Evolutionary conservation across 2,888 invertebrate genomes (phyloP), one percentile per base, ranked within the genome.

Genomic region (Trichopoda pennipes): DNA sequence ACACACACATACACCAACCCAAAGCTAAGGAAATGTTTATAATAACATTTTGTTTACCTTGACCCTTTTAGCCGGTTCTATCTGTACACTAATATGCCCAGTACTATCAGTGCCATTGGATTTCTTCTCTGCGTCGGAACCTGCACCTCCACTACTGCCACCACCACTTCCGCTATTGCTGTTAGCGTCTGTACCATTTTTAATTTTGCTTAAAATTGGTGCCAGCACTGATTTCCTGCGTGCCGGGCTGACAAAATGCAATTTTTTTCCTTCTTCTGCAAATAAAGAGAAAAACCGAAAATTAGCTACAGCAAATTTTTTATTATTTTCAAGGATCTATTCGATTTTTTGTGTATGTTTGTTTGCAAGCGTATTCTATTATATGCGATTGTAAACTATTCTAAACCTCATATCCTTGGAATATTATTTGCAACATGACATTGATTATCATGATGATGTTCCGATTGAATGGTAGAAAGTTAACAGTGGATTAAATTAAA

Each of bases 201-300:
- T 90, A 74, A 91, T 90, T 85, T 91, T 91, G 81, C 87, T 90
- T 56, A 91, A 82, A 23, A 91, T 91, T 10, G 91, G 91, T 12
- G 89, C 90, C 23, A 91, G 84, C 10, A 91, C 91, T 4, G 91
- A 91, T 85, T 90, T 91, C 63, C 91, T 86, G 60, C 91, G 87
- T 51, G 90, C 90, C 58, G 90, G 90, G 84, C 90, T 90, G 63
- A 89, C 88, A 84, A 90, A 90, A 82, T 90, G 90, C 38, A 90
- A 84, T 82, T 90, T 90, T 91, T 89, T 90, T 90, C 89, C 91
- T 90, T 90, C 90, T 86, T 90, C 90, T 90, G 83, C 1, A 70
- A 17, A 49, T 16, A 3, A 38, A 38, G 38, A 38, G 38, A 68
- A 16, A 21, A 42, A 35, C 53, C 17, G n/a, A 44, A n/a, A 61